A percentile compares a stretch with the other conserved stretches of the same genome.
Evolutionary conservation across 2,888 invertebrate genomes (phyloP).

Genomic region (Drosophila subsilvestris): DNA sequence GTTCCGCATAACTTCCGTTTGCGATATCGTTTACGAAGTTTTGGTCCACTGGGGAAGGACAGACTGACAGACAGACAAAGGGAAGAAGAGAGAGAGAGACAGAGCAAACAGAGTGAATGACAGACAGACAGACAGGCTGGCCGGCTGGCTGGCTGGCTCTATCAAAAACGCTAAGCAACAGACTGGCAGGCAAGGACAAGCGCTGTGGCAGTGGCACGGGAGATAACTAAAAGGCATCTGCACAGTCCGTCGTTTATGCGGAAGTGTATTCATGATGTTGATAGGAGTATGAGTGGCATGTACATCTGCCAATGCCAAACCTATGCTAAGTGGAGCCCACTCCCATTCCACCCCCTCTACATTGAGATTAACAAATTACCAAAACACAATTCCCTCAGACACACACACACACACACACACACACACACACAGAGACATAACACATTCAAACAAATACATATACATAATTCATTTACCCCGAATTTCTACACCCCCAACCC

Average conservation of each 20-base stretch:
- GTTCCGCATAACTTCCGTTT: too few species aligned
- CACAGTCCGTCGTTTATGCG: slow-evolving; percentile 24
- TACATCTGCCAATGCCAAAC: not conserved
- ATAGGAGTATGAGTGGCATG: not conserved
- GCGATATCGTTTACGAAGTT: too few species aligned
- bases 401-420: not conserved
- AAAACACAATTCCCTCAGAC: slow-evolving; percentile 37
- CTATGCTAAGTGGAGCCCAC: slow-evolving; percentile 6
- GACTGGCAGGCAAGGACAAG: slow-evolving; percentile 40
- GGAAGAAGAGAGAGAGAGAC: slow-evolving; percentile 3
- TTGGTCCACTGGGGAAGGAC: too few species aligned
- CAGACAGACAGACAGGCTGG: slow-evolving; percentile 17
- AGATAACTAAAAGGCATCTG: not conserved
- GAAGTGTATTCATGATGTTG: slow-evolving; percentile 22
- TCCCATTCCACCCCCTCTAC: slow-evolving; percentile 12
- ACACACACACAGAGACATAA: slow-evolving; percentile 3
- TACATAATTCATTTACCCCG: slow-evolving; percentile 18
- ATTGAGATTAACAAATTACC: slow-evolving; percentile 43
- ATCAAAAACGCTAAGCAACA: slow-evolving; percentile 44
- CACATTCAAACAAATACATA: slow-evolving; percentile 30
- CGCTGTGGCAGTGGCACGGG: slow-evolving; percentile 2
- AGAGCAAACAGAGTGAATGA: not conserved
- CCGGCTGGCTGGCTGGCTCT: slow-evolving; percentile 18
- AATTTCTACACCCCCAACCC: not conserved
- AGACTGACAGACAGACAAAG: slow-evolving; percentile 43